Base-by-base conservation (phyloP, 2,113 vertebrate species). In the Synchiropus splendidus region DNA sequence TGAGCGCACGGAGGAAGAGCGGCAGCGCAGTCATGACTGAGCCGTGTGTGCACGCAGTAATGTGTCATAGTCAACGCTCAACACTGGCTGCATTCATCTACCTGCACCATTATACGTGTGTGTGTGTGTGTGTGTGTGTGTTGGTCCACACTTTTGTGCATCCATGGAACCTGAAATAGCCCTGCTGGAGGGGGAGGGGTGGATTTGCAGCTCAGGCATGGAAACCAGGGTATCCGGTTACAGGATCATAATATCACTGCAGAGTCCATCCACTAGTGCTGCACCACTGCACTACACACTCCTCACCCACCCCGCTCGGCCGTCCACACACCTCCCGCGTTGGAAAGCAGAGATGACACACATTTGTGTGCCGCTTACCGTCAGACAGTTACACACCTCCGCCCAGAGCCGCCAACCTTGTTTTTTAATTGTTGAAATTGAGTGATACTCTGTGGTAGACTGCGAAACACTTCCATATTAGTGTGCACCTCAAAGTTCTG, bases 221-320 rank as follows among this genome's bases (percentile, higher is more conserved):
- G 74, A 82, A 77, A 82, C 58, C 72, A 73, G 70, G 64, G 62
- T 73, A 66, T 82, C 79, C 64, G 52, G 79, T 82, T 82, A 77
- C 79, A 78, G 74, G 68, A 82, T 78, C 77, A 78, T 74, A 78
- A 82, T 76, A 77, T 78, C 77, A 73, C 75, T 78, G 79, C 79
- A 77, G 72, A 76, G 70, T 68, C 70, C 63, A 32, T 75, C 76
- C 67, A 54, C 61, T 32, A 55, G 51, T 50, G 37, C 68, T 53
- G 61, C 63, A 65, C 70, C 65, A 58, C 74, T 12, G 48, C 61
- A 57, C 54, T 52, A 51, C 36, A 51, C 67, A 58, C 55, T 44
- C 62, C n/a, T 45, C 38, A 48, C 45, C 30, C 51, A 30, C 58
- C 36, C 45, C 36, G 35, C 16, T 36, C 31, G 32, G 33, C 13